Conservation (phyloP, 2,888 invertebrate species). For the Drosophila picticornis region DNA sequence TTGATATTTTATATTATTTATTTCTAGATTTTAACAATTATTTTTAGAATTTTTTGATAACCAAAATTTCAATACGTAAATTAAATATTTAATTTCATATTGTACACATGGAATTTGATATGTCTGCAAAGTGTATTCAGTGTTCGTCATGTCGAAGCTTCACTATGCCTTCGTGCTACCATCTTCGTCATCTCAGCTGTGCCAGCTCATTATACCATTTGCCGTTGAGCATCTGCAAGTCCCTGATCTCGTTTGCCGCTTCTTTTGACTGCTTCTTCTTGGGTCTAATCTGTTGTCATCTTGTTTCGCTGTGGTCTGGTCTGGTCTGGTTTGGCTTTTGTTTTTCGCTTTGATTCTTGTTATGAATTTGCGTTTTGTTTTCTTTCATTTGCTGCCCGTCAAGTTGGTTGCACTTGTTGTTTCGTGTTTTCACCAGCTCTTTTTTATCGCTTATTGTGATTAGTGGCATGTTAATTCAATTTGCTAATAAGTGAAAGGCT, state of each 20-base stretch:
- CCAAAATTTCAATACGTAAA: background rate
- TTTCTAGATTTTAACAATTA: background rate
- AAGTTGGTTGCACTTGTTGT: slow-evolving; percentile 55
- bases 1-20: background rate
- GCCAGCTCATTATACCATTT: slow-evolving; percentile 47
- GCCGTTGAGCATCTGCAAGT: slow-evolving; percentile 46
- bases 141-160: background rate
- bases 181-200: slow-evolving; percentile 10
- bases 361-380: slow-evolving; percentile 34
- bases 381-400: slow-evolving; percentile 30
- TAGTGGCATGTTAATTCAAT: slow-evolving; percentile 74
- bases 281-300: slow-evolving; percentile 43
- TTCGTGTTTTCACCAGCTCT: slow-evolving; percentile 68
- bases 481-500: slow-evolving; percentile 77
- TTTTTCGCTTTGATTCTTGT: slow-evolving; percentile 19
- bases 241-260: slow-evolving; percentile 71
- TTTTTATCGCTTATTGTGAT: slow-evolving; percentile 56
- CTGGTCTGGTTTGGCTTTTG: slow-evolving; percentile 5
- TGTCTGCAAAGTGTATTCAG: slow-evolving; percentile 4
- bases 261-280: slow-evolving; percentile 19
- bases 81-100: background rate
- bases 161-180: background rate
- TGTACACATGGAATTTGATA: background rate
- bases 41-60: background rate
- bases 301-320: slow-evolving; percentile 20